Evolutionary conservation across 1,140 invertebrate genomes (phyloP), one percentile per base, ranked within the genome.

Genomic region (Trachymyrmex cornetzi): DNA sequence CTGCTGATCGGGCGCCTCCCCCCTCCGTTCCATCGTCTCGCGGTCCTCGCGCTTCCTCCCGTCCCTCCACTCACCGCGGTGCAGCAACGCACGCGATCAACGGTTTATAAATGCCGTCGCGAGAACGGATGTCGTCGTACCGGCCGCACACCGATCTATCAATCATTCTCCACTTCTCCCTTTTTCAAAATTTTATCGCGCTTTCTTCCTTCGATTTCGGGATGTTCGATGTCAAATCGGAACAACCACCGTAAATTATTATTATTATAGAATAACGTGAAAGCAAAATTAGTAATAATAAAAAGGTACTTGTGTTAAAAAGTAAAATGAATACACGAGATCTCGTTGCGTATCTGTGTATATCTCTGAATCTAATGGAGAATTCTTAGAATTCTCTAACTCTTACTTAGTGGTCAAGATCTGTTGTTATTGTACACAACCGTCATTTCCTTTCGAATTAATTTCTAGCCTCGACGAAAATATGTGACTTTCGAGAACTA

Each of bases 11-110:
- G 77, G 27, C 88, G 63, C 77, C 82, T 85, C 48, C 19, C 44
- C 61, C 77, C 55, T 22, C 11, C 57, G 6, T 19, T n/a, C 50
- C 34, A 50, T 27, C 53, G 67, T 69, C 16, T 59, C 11, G 38
- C 38, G 61, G 72, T 61, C 64, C 84, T 89, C 50, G 55, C 87
- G 55, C 87, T 71, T 77, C 74, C 74, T 85, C 38, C 63, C 30
- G 12, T 59, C 69, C 79, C 87, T 61, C 86, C 86, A 50, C 89
- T 87, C 81, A 30, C 77, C 77, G 38, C 48, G 63, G n/a, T 38
- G 63, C 87, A 74, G 69, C 86, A 86, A 90, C 82, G 77, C 86
- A 90, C 89, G 89, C 89, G 89, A 90, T 84, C 27, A 90, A 80
- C 86, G 80, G 89, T 85, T 89, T 90, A 81, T 82, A 90, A 84